phyloP scores from a whole-genome alignment of 2,113 vertebrate species.

The Ellobius talpinus region DNA sequence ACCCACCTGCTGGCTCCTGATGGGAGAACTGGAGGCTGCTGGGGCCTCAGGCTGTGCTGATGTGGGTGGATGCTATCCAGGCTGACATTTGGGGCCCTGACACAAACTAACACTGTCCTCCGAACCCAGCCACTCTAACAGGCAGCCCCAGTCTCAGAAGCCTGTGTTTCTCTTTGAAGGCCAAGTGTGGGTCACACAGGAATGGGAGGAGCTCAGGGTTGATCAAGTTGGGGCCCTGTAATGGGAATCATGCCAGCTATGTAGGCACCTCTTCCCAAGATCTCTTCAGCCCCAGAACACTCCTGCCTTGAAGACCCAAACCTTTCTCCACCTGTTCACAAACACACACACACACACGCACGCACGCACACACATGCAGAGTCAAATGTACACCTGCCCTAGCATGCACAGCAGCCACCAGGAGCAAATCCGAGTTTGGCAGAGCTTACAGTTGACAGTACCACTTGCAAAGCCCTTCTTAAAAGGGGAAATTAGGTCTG shows the following conservation, averaged over 20 bases:
- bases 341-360: neutral
- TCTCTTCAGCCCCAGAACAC: accelerated
- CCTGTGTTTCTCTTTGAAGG: neutral
- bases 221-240: neutral
- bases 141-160: accelerated
- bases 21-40: accelerated
- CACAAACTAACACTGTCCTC: too few species aligned
- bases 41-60: neutral
- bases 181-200: too few species aligned
- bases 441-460: neutral
- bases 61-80: too few species aligned
- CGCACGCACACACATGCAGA: neutral
- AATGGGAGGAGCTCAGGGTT: neutral
- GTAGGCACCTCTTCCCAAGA: accelerated
- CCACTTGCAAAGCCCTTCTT: neutral
- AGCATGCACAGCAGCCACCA: neutral
- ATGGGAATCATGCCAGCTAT: neutral
- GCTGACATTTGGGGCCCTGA: too few species aligned
- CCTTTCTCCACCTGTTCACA: neutral
- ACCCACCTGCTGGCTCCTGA: too few species aligned
- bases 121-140: neutral
- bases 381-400: neutral
- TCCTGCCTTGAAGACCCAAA: neutral
- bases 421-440: neutral
- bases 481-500: neutral